These are phyloP conservation scores for Drosophila mimetica DNA, from an alignment of 2,888 invertebrate species.

Conservation along the genomic window DNA sequence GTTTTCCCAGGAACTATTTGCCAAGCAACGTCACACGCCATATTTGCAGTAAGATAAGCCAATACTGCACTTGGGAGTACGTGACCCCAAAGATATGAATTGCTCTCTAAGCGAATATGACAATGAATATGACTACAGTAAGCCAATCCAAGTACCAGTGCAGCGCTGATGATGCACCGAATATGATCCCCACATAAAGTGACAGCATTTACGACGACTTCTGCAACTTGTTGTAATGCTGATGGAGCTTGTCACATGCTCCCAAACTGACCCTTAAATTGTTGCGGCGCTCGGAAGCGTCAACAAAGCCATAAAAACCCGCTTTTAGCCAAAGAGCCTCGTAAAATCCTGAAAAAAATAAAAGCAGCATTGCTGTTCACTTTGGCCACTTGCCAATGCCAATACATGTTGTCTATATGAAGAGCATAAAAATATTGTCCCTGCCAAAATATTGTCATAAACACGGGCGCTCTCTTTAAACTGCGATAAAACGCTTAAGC, in stretches of 20 bases:
- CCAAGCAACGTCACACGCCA: neutral
- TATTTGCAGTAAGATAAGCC: neutral
- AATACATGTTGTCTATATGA: constrained; percentile 9
- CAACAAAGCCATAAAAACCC: constrained; percentile 61
- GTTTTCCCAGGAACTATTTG: neutral
- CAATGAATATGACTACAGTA: neutral
- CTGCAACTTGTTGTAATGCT: constrained; percentile 6
- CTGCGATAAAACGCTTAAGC: constrained; percentile 75
- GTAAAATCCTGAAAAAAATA: constrained; percentile 44
- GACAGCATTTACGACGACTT: constrained; percentile 22
- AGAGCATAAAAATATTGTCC: constrained; percentile 54
- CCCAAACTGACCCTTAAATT: constrained; percentile 32
- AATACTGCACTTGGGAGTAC: neutral
- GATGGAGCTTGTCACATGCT: constrained; percentile 28
- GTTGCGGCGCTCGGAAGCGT: constrained; percentile 47
- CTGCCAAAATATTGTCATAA: constrained; percentile 76
- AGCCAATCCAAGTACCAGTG: neutral
- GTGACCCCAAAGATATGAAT: constrained; percentile 12
- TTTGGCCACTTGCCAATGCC: constrained; percentile 69
- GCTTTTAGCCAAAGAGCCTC: constrained; percentile 44
- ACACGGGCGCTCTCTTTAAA: constrained; percentile 64
- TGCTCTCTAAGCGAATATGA: neutral
- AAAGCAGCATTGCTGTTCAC: constrained; percentile 10
- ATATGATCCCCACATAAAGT: constrained; percentile 30
- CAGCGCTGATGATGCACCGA: constrained; percentile 24